Evolutionary conservation across 2,888 invertebrate genomes (phyloP).

Genomic region (Lucinisca nassula): DNA sequence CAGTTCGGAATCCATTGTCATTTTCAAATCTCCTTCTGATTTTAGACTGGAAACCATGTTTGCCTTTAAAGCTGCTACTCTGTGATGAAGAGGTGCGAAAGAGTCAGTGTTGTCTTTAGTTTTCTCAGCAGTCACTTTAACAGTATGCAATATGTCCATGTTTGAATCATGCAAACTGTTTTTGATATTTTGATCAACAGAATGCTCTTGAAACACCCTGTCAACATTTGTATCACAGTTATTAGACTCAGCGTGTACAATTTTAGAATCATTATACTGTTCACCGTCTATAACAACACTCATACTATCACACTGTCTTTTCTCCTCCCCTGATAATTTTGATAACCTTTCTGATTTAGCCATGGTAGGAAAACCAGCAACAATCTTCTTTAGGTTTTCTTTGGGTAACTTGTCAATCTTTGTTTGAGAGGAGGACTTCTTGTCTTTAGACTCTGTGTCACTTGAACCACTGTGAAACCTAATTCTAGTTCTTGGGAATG

Average conservation of each 20-base stretch:
- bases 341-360: constrained; percentile 42
- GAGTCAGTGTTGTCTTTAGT: neutral
- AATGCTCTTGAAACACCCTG: too few species aligned
- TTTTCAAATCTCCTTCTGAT: constrained; percentile 40
- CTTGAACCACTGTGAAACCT: constrained; percentile 61
- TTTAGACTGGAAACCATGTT: constrained; percentile 55
- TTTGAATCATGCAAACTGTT: neutral
- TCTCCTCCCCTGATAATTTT: constrained; percentile 58
- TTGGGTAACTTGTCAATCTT: neutral
- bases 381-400: constrained; percentile 9
- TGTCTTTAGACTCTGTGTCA: neutral
- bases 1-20: constrained; percentile 28
- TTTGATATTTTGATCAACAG: neutral
- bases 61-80: constrained; percentile 16
- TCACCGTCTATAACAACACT: constrained; percentile 24
- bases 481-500: constrained; percentile 61
- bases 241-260: neutral
- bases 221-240: neutral
- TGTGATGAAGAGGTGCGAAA: neutral
- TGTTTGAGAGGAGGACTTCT: neutral
- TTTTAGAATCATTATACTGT: neutral
- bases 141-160: neutral
- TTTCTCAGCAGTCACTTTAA: neutral
- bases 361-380: constrained; percentile 4
- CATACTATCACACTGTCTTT: constrained; percentile 39